Base-by-base conservation (phyloP, 2,888 invertebrate species). In the Orchesella flavescens region DNA sequence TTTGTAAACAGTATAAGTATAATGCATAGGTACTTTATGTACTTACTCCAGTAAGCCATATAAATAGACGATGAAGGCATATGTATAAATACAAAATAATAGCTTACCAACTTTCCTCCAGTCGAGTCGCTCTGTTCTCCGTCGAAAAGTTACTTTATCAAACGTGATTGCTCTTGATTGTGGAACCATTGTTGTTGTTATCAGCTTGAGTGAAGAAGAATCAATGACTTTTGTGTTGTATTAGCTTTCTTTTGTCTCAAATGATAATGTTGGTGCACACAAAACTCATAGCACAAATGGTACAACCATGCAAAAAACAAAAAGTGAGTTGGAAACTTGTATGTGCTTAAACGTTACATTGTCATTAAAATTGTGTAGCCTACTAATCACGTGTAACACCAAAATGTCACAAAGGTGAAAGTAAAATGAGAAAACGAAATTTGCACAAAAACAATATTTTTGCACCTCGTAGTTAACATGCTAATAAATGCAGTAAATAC, bases 51-150 rank as follows among this genome's bases (percentile, higher is more conserved):
- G 49, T 7, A n/a, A 10, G 10, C n/a, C 15, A 49, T 15, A 12
- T 49, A 10, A 49, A 15, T 44, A 44, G 9, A 7, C 44, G 7
- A 49, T 49, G 12, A n/a, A 15, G 3, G 12, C 2, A 49, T 49
- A 15, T 49, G 12, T 57, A 57, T 53, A 17, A 23, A 71, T 57
- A 2, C 3, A 34, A 34, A 34, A 34, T 17, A 43, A 12, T 15
- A 9, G 21, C 69, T 78, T 19, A 78, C 78, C 78, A 63, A 87
- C 85, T 83, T 83, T 85, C 71, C 78, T 86, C 87, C 87, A 87
- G 68, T 87, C 87, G 68, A 87, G 80, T n/a, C 65, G 72, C 72
- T 85, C 86, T 7, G 61, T 72, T 85, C 84, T 85, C 43, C 78
- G 63, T 23, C 69, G 85, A 43, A 86, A 86, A 15, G 59, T 34